Conservation (phyloP, 2,888 invertebrate genomes). For the Nephrotoma flavescens region DNA sequence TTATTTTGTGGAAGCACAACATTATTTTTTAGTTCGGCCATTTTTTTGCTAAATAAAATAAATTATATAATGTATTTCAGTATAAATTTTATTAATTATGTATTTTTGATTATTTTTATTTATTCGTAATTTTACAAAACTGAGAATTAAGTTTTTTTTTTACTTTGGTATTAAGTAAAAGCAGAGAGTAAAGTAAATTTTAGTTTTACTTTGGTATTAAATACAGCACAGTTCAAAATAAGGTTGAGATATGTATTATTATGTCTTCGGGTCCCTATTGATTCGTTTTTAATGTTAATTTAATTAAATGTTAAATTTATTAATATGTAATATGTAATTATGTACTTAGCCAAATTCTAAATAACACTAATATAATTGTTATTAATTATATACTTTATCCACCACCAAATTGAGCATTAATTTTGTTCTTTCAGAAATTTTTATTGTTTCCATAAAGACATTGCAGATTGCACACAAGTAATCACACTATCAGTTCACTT, state of each 20-base stretch:
- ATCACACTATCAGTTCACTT: background rate
- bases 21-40: background rate
- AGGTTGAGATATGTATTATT: background rate
- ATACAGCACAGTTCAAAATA: background rate
- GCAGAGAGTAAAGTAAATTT: background rate
- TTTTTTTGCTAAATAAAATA: background rate
- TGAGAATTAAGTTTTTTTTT: background rate
- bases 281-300: background rate
- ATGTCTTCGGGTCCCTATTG: background rate
- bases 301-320: background rate
- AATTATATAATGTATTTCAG: background rate
- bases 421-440: background rate
- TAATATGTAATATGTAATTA: background rate
- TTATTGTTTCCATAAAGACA: background rate
- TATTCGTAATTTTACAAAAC: background rate
- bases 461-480: background rate
- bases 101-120: background rate
- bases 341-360: background rate
- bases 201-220: background rate
- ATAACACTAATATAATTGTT: background rate
- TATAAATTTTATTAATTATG: background rate
- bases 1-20: background rate
- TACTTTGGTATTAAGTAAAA: background rate
- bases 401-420: background rate
- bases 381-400: background rate